Evolutionary conservation across 1,140 invertebrate genomes (phyloP).

Genomic region (Nasonia longicornis): DNA sequence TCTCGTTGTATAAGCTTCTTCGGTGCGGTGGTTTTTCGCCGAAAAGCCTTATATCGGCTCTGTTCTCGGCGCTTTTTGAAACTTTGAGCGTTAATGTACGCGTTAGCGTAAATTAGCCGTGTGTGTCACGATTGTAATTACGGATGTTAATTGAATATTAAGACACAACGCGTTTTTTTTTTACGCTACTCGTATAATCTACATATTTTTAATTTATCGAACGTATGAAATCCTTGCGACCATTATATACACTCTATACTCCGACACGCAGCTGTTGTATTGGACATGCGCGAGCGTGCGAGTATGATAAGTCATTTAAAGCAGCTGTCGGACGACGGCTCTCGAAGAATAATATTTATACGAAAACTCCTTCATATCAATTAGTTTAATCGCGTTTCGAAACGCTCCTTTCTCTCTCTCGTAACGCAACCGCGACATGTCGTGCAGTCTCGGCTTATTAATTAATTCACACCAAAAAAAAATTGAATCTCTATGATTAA

Average conservation of each 20-base stretch:
- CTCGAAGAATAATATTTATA: slow-evolving; percentile 21
- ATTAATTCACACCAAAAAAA: background rate
- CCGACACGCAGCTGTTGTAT: background rate
- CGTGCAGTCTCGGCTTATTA: background rate
- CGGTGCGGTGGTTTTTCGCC: background rate
- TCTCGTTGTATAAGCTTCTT: background rate
- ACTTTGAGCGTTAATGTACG: no score
- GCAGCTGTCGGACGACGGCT: background rate
- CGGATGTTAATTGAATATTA: background rate
- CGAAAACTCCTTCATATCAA: background rate
- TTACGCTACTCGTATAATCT: no score
- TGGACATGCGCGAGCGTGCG: background rate
- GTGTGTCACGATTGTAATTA: background rate
- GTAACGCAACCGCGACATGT: background rate
- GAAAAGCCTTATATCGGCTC: background rate
- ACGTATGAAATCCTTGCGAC: background rate
- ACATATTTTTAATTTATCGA: background rate
- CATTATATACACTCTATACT: background rate
- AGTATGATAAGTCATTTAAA: slow-evolving; percentile 7
- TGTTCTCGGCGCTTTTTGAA: no score
- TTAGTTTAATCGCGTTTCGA: slow-evolving; percentile 9
- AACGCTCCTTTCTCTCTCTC: background rate
- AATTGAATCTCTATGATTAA: background rate
- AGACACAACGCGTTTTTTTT: no score
- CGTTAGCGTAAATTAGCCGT: no score